These are phyloP conservation scores for Albula goreensis DNA, from an alignment of 2,113 vertebrate species.

Conservation along the genomic window DNA sequence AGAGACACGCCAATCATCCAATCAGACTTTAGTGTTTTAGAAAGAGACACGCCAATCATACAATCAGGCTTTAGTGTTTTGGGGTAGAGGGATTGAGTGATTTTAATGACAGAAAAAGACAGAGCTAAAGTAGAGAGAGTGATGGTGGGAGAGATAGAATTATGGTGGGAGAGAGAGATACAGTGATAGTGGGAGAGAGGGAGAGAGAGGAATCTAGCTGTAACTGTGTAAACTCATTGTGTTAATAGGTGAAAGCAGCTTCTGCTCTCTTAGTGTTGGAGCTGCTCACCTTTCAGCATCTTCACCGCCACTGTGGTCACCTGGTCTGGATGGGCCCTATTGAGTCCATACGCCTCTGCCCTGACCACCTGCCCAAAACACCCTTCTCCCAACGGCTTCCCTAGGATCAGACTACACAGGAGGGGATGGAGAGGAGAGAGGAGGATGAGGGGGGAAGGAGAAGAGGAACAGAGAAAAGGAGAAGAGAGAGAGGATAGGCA, in stretches of 20 bases:
- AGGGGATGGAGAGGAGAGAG: neutral
- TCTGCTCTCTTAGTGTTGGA: neutral
- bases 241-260: neutral
- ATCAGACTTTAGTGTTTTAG: no score
- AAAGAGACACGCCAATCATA: no score
- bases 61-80: no score
- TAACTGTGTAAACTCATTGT: neutral
- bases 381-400: slow-evolving; percentile 92
- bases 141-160: neutral
- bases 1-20: no score
- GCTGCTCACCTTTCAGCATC: slow-evolving; percentile 89
- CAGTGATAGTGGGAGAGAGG: slow-evolving; percentile 46
- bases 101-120: no score
- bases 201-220: no score
- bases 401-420: slow-evolving; percentile 80
- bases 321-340: slow-evolving; percentile 77
- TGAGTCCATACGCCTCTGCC: slow-evolving; percentile 88
- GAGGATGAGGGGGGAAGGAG: neutral
- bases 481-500: neutral
- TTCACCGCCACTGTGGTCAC: slow-evolving; percentile 87
- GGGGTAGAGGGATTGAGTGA: no score
- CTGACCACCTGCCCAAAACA: slow-evolving; percentile 96
- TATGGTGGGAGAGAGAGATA: slow-evolving; percentile 1
- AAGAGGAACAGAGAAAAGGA: neutral
- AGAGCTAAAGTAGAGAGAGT: slow-evolving; percentile 43